Percentiles rank a stretch among this genome's conserved stretches.
phyloP scores from a whole-genome alignment of 2,888 invertebrate species.

The Hymenopus coronatus region DNA sequence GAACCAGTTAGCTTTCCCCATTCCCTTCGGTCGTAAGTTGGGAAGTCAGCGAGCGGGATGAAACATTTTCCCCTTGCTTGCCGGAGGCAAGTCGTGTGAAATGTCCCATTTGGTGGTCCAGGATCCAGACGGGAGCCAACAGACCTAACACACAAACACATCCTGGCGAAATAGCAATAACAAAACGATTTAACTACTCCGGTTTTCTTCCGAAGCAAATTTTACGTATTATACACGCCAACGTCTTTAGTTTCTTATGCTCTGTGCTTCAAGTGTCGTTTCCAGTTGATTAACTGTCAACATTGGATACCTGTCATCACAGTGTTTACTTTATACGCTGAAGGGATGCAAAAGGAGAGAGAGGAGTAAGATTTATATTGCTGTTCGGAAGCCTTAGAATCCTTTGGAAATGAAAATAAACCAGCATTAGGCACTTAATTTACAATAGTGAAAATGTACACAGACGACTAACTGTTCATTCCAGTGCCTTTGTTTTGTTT shows the following conservation, averaged over 20 bases:
- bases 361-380: background rate
- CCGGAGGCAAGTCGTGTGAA: constrained; percentile 16
- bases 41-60: background rate
- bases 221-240: background rate
- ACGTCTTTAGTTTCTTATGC: background rate
- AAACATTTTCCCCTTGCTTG: constrained; percentile 5
- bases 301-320: background rate
- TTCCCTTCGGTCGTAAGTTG: background rate
- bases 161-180: constrained; percentile 1
- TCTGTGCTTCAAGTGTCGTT: constrained; percentile 8
- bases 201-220: background rate
- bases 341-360: background rate
- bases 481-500: background rate
- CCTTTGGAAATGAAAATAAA: constrained; percentile 19
- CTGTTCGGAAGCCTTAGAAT: constrained; percentile 2
- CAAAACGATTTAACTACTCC: constrained; percentile 3
- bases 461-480: background rate
- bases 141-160: background rate
- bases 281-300: constrained; percentile 18
- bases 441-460: constrained; percentile 4
- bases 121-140: constrained; percentile 13
- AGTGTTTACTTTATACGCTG: constrained; percentile 17
- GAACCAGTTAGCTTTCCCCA: background rate
- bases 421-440: constrained; percentile 18
- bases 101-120: constrained; percentile 25